phyloP scores from a whole-genome alignment of 2,888 invertebrate species.

The Dyspetes luteomarginatus region DNA sequence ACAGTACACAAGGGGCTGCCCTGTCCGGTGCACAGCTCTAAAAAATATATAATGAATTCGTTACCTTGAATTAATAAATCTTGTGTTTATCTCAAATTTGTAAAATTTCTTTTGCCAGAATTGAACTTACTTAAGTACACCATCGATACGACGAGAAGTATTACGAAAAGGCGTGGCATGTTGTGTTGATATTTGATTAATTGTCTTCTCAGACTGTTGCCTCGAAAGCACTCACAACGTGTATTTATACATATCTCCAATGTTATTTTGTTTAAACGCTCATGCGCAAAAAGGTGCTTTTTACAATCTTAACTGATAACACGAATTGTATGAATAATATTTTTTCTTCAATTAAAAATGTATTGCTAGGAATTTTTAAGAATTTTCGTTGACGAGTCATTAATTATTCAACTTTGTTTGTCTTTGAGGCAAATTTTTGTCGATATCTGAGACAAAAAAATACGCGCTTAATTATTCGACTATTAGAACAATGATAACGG shows the following conservation, averaged over 20 bases:
- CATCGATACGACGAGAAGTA: conserved; percentile 7
- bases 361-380: background rate
- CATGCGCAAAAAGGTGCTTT: background rate
- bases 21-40: conserved; percentile 14
- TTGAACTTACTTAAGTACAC: conserved; percentile 17
- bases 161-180: conserved; percentile 18
- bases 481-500: too few relatives aligned
- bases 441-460: too few relatives aligned
- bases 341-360: background rate
- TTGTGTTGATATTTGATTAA: too few relatives aligned
- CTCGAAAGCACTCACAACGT: background rate
- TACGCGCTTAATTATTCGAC: too few relatives aligned
- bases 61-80: background rate
- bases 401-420: too few relatives aligned
- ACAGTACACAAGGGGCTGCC: background rate
- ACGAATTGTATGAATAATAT: background rate
- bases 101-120: background rate
- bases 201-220: background rate
- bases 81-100: background rate
- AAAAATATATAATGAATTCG: background rate
- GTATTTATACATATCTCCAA: conserved; percentile 17
- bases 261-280: background rate
- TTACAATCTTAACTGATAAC: background rate
- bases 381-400: background rate
- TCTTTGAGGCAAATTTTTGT: too few relatives aligned